Percentiles rank a stretch among this genome's conserved stretches.
Evolutionary conservation across 2,113 vertebrate genomes (phyloP).

Genomic region (Microtus ochrogaster): DNA sequence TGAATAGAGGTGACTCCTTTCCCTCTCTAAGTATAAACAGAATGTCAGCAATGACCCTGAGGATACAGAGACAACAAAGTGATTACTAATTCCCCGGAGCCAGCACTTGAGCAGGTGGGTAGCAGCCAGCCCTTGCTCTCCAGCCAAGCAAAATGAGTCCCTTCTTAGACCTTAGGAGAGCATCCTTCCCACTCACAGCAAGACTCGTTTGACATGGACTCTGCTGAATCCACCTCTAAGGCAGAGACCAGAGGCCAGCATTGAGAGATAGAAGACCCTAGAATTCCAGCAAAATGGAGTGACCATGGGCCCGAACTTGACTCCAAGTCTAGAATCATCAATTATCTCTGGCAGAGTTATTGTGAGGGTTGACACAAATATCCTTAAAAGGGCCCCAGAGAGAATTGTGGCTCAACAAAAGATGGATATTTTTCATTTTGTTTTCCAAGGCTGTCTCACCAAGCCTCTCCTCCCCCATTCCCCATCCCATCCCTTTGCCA

Average conservation of each 20-base stretch:
- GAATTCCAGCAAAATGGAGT: neutral
- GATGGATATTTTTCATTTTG: neutral
- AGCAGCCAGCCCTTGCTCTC: neutral
- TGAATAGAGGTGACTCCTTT: neutral
- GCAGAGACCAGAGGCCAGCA: neutral
- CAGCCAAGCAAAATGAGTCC: neutral
- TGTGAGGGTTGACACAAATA: constrained; percentile 30
- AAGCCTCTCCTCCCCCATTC: neutral
- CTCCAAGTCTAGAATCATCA: neutral
- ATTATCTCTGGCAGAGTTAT: constrained; percentile 12
- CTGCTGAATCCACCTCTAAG: neutral
- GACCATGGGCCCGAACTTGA: neutral
- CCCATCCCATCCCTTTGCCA: neutral
- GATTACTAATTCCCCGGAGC: neutral
- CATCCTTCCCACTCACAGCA: neutral
- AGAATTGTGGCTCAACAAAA: neutral
- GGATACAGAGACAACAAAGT: neutral
- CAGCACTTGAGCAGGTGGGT: neutral
- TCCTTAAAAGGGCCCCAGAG: neutral
- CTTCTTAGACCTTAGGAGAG: neutral
- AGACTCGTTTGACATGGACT: neutral
- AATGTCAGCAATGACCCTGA: neutral
- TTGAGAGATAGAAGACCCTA: neutral
- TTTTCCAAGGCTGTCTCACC: constrained; percentile 20
- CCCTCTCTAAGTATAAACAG: neutral